Evolutionary conservation across 2,888 invertebrate species (phyloP).

Genomic region (Apomyelois bistriatella): DNA sequence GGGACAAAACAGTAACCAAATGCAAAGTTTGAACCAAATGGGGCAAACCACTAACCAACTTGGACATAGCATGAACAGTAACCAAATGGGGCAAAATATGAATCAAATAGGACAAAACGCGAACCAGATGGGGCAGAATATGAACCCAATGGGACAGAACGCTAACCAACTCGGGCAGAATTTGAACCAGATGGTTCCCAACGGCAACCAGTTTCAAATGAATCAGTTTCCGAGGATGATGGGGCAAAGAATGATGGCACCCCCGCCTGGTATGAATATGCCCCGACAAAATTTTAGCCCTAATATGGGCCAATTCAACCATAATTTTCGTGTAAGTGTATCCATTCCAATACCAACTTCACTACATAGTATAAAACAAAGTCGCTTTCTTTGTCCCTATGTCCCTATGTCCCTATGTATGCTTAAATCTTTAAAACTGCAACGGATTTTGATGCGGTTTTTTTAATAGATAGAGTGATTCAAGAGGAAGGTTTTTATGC

Average conservation of each 20-base stretch:
- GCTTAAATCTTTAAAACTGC: too few relatives aligned
- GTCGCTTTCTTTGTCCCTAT: too few relatives aligned
- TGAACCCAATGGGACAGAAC: slow-evolving; percentile 28
- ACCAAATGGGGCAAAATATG: slow-evolving; percentile 29
- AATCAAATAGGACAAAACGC: slow-evolving; percentile 39
- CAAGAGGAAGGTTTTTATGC: too few relatives aligned
- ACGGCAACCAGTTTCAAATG: slow-evolving; percentile 60
- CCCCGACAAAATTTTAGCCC: slow-evolving; percentile 61
- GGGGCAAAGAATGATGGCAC: slow-evolving; percentile 61
- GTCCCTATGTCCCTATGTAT: too few relatives aligned
- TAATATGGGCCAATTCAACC: slow-evolving; percentile 58
- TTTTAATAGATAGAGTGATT: too few relatives aligned
- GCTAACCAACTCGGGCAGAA: slow-evolving; percentile 27
- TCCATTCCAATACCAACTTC: not conserved
- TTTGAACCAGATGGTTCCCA: slow-evolving; percentile 40
- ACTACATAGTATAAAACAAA: too few relatives aligned
- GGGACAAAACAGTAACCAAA: slow-evolving; percentile 26
- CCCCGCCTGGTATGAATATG: slow-evolving; percentile 63
- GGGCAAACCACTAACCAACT: slow-evolving; percentile 35
- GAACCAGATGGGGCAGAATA: slow-evolving; percentile 26
- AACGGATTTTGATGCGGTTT: too few relatives aligned
- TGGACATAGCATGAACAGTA: slow-evolving; percentile 26
- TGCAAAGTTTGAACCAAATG: slow-evolving; percentile 40
- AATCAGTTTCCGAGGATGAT: slow-evolving; percentile 61
- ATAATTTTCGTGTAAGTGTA: slow-evolving; percentile 69